Evolutionary conservation across 2,113 vertebrate genomes (phyloP).

Genomic region (Tachysurus fulvidraco): DNA sequence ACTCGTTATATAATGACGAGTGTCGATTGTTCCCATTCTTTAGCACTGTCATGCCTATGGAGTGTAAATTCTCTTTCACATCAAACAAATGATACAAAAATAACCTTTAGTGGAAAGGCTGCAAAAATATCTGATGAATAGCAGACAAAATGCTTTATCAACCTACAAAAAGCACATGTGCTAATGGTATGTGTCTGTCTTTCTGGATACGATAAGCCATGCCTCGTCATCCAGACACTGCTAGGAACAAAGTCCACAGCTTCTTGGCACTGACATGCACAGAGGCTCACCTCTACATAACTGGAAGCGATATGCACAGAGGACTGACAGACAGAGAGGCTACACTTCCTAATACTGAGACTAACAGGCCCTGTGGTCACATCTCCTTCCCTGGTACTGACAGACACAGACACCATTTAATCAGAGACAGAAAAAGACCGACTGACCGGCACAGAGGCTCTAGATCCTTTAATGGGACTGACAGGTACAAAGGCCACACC

Average conservation of each 20-base stretch:
- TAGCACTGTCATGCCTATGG: background rate
- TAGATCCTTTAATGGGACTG: no score
- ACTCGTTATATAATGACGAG: constrained; percentile 30
- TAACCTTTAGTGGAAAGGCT: background rate
- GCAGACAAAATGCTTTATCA: background rate
- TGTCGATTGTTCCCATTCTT: constrained; percentile 16
- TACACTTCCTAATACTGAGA: no score
- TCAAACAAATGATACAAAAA: background rate
- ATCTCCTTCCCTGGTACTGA: no score
- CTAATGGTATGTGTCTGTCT: background rate
- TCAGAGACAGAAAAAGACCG: no score
- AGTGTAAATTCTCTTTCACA: background rate
- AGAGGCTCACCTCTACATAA: no score
- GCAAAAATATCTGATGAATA: background rate
- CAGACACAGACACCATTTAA: no score
- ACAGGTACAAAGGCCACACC: no score
- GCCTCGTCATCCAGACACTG: background rate
- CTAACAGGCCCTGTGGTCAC: no score
- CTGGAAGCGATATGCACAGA: no score
- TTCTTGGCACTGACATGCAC: background rate
- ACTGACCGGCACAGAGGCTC: no score
- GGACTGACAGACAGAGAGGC: no score
- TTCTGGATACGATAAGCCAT: background rate
- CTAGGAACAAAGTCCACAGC: background rate
- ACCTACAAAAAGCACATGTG: background rate